Conservation (phyloP, 1,140 invertebrate species). For the Monomorium pharaonis region DNA sequence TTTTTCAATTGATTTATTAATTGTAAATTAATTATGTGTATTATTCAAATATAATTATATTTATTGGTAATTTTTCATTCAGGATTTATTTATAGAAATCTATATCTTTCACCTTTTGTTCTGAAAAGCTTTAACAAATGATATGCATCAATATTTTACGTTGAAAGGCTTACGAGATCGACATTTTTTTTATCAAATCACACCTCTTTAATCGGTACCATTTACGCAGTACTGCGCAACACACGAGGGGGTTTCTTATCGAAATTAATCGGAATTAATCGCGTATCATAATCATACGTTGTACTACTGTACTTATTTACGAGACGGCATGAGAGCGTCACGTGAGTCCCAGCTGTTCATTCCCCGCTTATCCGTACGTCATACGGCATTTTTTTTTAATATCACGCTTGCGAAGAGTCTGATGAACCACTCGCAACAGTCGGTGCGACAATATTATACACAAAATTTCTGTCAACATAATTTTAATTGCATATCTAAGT, state of each 20-base stretch:
- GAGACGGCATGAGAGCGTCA: conserved; percentile 60
- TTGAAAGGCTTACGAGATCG: not conserved
- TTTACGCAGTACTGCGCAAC: not conserved
- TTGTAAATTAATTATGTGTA: too few relatives aligned
- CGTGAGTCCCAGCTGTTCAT: conserved; percentile 51
- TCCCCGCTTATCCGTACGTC: not conserved
- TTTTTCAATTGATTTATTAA: too few relatives aligned
- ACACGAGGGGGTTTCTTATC: conserved; percentile 43
- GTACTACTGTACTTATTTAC: conserved; percentile 17
- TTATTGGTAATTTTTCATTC: too few relatives aligned
- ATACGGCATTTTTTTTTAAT: conserved; percentile 8
- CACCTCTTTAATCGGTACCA: not conserved
- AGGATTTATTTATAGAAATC: too few relatives aligned
- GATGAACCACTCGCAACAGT: not conserved
- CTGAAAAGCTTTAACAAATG: too few relatives aligned
- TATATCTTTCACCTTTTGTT: too few relatives aligned
- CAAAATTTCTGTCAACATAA: conserved; percentile 37
- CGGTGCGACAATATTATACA: not conserved
- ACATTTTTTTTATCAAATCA: not conserved
- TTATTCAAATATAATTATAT: too few relatives aligned
- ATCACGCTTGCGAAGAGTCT: not conserved
- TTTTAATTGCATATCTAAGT: not conserved
- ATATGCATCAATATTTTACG: not conserved
- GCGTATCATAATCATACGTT: conserved; percentile 60
- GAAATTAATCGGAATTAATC: conserved; percentile 48